Evolutionary conservation across 2,113 vertebrate species (phyloP).

Genomic region (Sinocyclocheilus grahami): DNA sequence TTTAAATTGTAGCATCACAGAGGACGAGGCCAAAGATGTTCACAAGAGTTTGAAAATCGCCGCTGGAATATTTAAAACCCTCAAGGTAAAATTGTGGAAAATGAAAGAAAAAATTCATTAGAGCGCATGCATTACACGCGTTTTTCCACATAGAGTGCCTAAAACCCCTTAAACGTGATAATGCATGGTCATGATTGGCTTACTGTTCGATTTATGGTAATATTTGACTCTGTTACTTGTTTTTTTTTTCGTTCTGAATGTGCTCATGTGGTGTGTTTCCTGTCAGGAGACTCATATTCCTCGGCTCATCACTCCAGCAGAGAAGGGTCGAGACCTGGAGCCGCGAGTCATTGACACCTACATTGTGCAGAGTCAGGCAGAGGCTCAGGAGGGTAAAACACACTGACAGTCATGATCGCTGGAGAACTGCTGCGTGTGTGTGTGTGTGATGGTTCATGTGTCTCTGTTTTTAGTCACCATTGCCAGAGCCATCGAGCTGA

Average conservation of each 20-base stretch:
- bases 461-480: constrained; percentile 85
- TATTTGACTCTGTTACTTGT: background rate
- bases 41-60: constrained; percentile 93
- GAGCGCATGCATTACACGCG: too few species aligned
- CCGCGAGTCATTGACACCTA: constrained; percentile 89
- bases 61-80: constrained; percentile 93
- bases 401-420: background rate
- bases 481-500: constrained; percentile 95
- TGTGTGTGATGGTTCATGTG: background rate
- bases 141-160: background rate
- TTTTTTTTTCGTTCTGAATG: too few species aligned
- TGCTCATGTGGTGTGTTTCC: background rate
- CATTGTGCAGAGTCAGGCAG: constrained; percentile 92
- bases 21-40: constrained; percentile 95
- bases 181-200: background rate
- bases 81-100: constrained; percentile 81
- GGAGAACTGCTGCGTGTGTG: too few species aligned
- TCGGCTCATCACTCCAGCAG: constrained; percentile 89
- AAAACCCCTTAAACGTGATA: background rate
- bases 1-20: constrained; percentile 82
- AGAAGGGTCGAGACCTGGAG: constrained; percentile 94
- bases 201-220: background rate
- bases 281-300: constrained; percentile 88
- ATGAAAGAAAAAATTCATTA: background rate
- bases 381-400: constrained; percentile 93